A percentile compares a stretch with the other conserved stretches of the same genome.
These are phyloP conservation scores for Vulpes ferrilata DNA, from an alignment of 2,113 vertebrate species.

Conservation along the genomic window DNA sequence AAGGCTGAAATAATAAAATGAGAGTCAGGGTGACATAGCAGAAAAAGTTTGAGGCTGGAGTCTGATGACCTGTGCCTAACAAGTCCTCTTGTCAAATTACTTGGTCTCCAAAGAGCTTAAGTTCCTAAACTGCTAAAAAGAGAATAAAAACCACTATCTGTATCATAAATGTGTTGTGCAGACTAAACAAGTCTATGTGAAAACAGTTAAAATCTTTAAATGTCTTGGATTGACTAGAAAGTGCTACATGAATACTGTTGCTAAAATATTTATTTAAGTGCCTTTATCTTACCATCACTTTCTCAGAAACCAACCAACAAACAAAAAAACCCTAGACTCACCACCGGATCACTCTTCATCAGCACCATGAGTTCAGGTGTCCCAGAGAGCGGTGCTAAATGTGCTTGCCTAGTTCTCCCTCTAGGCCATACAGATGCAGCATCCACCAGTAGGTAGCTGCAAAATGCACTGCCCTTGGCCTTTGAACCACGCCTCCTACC, in stretches of 20 bases:
- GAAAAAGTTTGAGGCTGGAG: not conserved
- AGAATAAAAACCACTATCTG: constrained; percentile 16
- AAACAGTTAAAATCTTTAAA: not conserved
- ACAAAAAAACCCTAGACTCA: not conserved
- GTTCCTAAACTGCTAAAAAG: not conserved
- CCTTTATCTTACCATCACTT: not conserved
- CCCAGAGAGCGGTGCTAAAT: not conserved
- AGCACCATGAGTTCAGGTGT: too few species aligned
- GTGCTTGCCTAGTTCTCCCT: not conserved
- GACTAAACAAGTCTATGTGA: not conserved
- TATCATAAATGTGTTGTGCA: not conserved
- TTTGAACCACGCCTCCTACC: not conserved
- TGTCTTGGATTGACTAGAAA: not conserved
- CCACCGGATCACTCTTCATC: not conserved
- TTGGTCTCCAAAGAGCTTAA: not conserved
- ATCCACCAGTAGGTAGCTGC: not conserved
- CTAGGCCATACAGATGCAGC: rapidly evolving
- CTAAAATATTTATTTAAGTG: constrained; percentile 14
- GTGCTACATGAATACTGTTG: not conserved
- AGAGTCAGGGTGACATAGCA: not conserved
- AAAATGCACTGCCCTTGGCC: not conserved
- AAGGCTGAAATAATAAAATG: not conserved
- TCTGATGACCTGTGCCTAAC: not conserved
- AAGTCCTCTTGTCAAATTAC: not conserved
- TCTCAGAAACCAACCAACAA: not conserved